Conservation (phyloP, 2,888 invertebrate species). For the Frankliniella intonsa region DNA sequence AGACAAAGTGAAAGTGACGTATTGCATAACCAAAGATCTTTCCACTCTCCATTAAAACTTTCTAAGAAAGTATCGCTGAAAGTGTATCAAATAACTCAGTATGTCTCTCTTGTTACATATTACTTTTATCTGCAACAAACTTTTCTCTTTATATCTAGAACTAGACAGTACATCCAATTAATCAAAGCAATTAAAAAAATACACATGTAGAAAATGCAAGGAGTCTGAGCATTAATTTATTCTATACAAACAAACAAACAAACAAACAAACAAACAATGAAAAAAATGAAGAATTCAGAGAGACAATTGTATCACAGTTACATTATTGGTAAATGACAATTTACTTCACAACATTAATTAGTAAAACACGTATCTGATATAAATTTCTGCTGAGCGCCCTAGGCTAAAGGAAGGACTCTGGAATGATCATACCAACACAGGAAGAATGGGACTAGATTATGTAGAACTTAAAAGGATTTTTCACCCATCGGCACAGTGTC, state of each 20-base stretch:
- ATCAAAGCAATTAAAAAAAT: slow-evolving; percentile 21
- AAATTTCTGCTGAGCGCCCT: not conserved
- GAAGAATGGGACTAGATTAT: not conserved
- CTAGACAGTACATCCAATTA: slow-evolving; percentile 4
- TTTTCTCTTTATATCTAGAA: not conserved
- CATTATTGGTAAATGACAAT: slow-evolving; percentile 25
- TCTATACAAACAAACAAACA: not conserved
- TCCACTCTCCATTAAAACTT: not conserved
- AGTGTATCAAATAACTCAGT: not conserved
- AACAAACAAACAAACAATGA: no score
- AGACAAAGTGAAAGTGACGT: no score
- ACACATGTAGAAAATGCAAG: slow-evolving; percentile 26
- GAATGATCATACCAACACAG: not conserved
- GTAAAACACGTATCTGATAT: not conserved
- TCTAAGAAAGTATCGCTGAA: not conserved
- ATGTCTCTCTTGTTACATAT: not conserved
- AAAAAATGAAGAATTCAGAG: slow-evolving; percentile 14
- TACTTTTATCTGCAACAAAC: not conserved
- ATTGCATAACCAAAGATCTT: not conserved
- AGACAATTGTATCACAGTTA: slow-evolving; percentile 18
- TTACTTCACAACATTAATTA: slow-evolving; percentile 22
- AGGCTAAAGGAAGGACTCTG: slow-evolving; percentile 9
- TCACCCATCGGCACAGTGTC: not conserved
- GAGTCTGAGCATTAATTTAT: slow-evolving; percentile 23
- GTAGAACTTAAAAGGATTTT: not conserved